A percentile compares a stretch with the other conserved stretches of the same genome.
phyloP scores from a whole-genome alignment of 2,888 invertebrate species.

The Rhorus exstirpatorius region DNA sequence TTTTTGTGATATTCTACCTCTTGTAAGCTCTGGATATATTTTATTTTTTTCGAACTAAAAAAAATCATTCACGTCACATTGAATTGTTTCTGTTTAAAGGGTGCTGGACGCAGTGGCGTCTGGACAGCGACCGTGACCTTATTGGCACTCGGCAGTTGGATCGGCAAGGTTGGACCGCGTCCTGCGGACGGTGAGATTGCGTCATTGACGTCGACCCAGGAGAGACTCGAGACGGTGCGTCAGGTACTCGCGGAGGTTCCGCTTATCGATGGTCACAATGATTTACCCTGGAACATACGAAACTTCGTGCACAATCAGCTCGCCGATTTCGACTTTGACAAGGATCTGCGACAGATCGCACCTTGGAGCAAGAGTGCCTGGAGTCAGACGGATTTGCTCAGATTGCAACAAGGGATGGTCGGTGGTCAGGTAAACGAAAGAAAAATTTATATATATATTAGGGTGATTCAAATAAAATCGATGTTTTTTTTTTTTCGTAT shows the following conservation, averaged over 20 bases:
- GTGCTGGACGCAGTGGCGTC: constrained; percentile 79
- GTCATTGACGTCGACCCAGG: constrained; percentile 87
- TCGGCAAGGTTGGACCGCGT: constrained; percentile 80
- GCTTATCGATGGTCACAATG: constrained; percentile 91
- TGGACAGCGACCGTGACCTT: constrained; percentile 81
- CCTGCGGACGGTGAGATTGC: constrained; percentile 83
- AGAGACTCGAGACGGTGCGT: constrained; percentile 88
- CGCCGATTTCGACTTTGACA: constrained; percentile 89
- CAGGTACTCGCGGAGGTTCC: constrained; percentile 90
- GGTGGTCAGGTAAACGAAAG: constrained; percentile 89
- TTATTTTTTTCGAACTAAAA: neutral
- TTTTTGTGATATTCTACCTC: too few species aligned
- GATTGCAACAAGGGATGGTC: constrained; percentile 91
- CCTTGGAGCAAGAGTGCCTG: constrained; percentile 93
- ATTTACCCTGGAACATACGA: constrained; percentile 95
- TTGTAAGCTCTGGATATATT: too few species aligned
- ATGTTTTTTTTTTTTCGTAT: too few species aligned
- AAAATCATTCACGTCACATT: neutral
- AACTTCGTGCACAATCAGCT: constrained; percentile 94
- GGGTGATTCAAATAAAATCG: too few species aligned
- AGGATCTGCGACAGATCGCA: constrained; percentile 90
- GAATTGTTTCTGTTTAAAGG: constrained; percentile 72
- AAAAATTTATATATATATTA: too few species aligned
- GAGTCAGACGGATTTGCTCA: constrained; percentile 93
- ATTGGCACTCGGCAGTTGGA: constrained; percentile 81